These are phyloP conservation scores for Mythimna albipuncta DNA, from an alignment of 2,888 invertebrate species.

Conservation along the genomic window DNA sequence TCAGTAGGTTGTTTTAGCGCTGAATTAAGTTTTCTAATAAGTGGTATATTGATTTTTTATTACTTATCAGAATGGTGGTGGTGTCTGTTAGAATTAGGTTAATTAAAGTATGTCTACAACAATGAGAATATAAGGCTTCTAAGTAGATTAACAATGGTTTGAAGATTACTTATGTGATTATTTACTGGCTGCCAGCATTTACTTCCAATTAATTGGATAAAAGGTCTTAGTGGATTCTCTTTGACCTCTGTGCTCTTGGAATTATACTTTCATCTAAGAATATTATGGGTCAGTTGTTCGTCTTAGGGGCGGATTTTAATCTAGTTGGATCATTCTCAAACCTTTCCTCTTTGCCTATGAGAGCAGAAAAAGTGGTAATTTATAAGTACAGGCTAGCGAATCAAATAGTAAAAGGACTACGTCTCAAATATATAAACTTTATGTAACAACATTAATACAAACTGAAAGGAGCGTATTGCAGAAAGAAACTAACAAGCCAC, in stretches of 20 bases:
- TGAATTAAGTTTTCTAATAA: too few species aligned
- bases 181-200: slow-evolving; percentile 26
- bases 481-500: slow-evolving; percentile 51
- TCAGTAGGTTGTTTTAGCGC: too few species aligned
- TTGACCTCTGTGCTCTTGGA: slow-evolving; percentile 32
- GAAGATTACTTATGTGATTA: slow-evolving; percentile 32
- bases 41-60: too few species aligned
- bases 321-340: background rate
- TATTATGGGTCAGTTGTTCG: too few species aligned
- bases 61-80: too few species aligned
- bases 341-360: background rate
- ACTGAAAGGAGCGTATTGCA: background rate
- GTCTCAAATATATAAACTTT: background rate
- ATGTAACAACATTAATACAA: slow-evolving; percentile 1
- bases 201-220: slow-evolving; percentile 59
- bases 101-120: background rate
- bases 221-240: slow-evolving; percentile 9
- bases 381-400: background rate
- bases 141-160: slow-evolving; percentile 52
- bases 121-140: slow-evolving; percentile 55
- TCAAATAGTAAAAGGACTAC: too few species aligned
- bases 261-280: background rate
- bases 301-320: too few species aligned
- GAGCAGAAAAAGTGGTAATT: background rate
- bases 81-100: slow-evolving; percentile 6